Evolutionary conservation across 2,797 vertebrate genomes (phyloP).

Genomic region (Artibeus lituratus): DNA sequence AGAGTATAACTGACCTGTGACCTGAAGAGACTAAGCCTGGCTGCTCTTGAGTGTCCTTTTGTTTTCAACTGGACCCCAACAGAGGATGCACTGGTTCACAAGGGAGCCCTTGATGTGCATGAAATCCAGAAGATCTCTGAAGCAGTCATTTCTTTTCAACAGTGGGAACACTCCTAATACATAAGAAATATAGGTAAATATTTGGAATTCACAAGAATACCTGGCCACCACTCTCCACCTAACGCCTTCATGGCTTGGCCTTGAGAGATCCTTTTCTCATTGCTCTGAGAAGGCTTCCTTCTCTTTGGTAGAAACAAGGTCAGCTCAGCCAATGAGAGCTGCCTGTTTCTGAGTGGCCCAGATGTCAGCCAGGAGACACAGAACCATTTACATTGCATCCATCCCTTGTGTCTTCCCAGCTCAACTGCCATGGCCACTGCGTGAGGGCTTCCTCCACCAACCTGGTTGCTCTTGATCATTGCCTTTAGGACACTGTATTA

Average conservation of each 20-base stretch:
- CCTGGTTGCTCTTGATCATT: neutral
- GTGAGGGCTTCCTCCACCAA: fast-evolving
- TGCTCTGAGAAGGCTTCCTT: neutral
- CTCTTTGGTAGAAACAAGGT: neutral
- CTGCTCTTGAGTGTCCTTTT: conserved; percentile 75
- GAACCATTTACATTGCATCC: no score
- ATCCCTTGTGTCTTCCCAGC: neutral
- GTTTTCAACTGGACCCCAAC: conserved; percentile 76
- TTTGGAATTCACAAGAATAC: fast-evolving
- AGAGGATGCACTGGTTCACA: conserved; percentile 67
- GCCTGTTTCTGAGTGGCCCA: neutral
- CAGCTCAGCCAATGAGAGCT: neutral
- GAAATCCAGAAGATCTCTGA: conserved; percentile 36
- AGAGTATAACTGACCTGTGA: conserved; percentile 84
- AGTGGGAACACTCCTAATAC: fast-evolving
- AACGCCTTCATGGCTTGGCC: fast-evolving
- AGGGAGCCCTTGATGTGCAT: conserved; percentile 56
- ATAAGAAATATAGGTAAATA: fast-evolving
- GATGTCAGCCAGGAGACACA: neutral
- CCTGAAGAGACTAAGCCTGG: conserved; percentile 73
- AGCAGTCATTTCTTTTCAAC: neutral
- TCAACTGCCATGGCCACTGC: fast-evolving
- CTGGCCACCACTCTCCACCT: fast-evolving
- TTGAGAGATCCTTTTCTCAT: fast-evolving
- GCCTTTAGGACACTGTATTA: neutral